phyloP scores from a whole-genome alignment of 2,888 invertebrate species.

The Xanthia togata region DNA sequence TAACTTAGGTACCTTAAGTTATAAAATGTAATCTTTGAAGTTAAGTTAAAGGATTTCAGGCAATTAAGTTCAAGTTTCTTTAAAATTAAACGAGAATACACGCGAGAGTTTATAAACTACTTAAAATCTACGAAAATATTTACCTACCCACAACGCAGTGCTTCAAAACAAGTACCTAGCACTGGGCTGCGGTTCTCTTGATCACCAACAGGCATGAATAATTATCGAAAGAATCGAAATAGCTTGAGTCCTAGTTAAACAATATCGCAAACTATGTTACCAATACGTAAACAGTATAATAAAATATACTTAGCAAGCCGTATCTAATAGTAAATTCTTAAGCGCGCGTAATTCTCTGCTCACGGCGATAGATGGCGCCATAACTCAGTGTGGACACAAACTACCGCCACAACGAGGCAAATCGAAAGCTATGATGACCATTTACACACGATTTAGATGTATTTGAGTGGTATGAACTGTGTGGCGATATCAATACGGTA shows the following conservation, averaged over 20 bases:
- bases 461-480: conserved; percentile 38
- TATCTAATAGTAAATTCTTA: conserved; percentile 54
- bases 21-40: conserved; percentile 27
- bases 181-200: neutral
- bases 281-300: conserved; percentile 41
- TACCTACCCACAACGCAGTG: too few species aligned
- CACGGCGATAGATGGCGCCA: conserved; percentile 56
- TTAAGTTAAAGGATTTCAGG: conserved; percentile 7
- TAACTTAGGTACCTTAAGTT: conserved; percentile 23
- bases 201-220: neutral
- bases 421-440: conserved; percentile 60
- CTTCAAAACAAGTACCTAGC: neutral
- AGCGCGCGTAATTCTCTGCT: conserved; percentile 58
- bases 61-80: conserved; percentile 4
- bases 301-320: conserved; percentile 47
- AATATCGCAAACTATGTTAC: conserved; percentile 5
- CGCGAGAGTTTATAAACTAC: neutral
- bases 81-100: neutral
- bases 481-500: conserved; percentile 22
- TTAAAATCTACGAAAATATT: neutral
- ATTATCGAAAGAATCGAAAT: conserved; percentile 3
- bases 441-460: conserved; percentile 52
- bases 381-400: conserved; percentile 59
- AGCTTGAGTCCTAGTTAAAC: conserved; percentile 7
- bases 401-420: conserved; percentile 58